Evolutionary conservation across 2,888 invertebrate species (phyloP).

Genomic region (Perizoma flavofasciatum): DNA sequence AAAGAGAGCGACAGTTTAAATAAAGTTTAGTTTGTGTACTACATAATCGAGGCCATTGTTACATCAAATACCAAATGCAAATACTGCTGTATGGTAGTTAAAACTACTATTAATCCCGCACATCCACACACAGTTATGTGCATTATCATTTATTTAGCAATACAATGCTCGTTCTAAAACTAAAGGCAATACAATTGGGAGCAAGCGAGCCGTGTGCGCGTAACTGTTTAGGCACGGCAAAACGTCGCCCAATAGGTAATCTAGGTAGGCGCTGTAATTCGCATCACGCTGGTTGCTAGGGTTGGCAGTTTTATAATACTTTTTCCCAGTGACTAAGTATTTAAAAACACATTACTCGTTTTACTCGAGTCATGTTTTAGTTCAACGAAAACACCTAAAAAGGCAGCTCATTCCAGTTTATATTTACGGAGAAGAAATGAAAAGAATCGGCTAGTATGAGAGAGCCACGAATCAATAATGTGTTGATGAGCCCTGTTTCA

Average conservation of each 20-base stretch:
- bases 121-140: slow-evolving; percentile 16
- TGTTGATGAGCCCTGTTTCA: too few species aligned
- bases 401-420: too few species aligned
- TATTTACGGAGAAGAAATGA: too few species aligned
- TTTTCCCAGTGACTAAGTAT: neutral
- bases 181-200: slow-evolving; percentile 45
- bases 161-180: slow-evolving; percentile 52
- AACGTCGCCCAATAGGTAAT: slow-evolving; percentile 45
- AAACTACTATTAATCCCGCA: slow-evolving; percentile 11
- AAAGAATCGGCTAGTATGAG: too few species aligned
- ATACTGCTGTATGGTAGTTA: slow-evolving; percentile 5
- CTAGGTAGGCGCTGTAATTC: slow-evolving; percentile 30
- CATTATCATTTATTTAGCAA: slow-evolving; percentile 28
- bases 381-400: too few species aligned
- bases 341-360: neutral
- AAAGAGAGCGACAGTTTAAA: too few species aligned
- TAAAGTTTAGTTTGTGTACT: too few species aligned
- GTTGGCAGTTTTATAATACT: slow-evolving; percentile 13
- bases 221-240: slow-evolving; percentile 58
- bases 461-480: too few species aligned
- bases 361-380: too few species aligned
- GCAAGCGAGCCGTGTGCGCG: slow-evolving; percentile 64
- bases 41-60: too few species aligned
- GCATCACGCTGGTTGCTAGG: slow-evolving; percentile 25
- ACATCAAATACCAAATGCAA: slow-evolving; percentile 6